Base-by-base conservation (phyloP, 2,888 invertebrate species). In the Leucophenga montana region DNA sequence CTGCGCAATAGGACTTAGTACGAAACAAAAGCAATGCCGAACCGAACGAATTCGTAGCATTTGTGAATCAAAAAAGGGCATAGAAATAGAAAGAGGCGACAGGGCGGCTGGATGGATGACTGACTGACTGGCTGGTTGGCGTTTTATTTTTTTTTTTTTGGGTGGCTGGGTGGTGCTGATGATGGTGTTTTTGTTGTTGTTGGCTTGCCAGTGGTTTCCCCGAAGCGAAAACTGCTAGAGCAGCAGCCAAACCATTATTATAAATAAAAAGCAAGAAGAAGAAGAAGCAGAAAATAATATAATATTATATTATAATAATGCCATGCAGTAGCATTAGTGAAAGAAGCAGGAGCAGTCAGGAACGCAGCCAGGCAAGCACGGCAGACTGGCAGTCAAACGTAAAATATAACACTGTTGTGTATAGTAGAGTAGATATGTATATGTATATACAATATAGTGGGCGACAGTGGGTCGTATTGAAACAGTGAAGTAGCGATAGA, bases 161-260 rank as follows among this genome's bases (percentile, higher is more conserved):
- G 62, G 53, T 71, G 69, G 68, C 27, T 75, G 75, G 71, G 74
- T 74, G 73, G 73, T 39, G 61, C 59, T 56, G 57, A 27, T 50
- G 69, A 27, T 61, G 65, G 69, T 59, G 66, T 67, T 56, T 53
- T 70, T 39, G 62, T 70, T 66, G 68, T 69, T 71, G 81, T 73
- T 74, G 75, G 79, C 72, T 75, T 80, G 77, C 69, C 82, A 74
- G 77, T 75, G 62, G 46, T 62, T 62, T 44, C 18, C 57, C 18
- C 33, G 46, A 20, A 20, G 62, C 46, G 5, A 62, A 46, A 62
- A 62, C 44, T 62, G 62, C 62, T 46, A 44, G 33, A 62, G 22
- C 44, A 46, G 22, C 33, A 78, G 83, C 76, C 84, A 82, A 78
- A 78, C 82, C 81, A 81, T 84, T 84, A 84, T 77, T 85, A 85